A percentile compares a stretch with the other conserved stretches of the same genome.
Conservation (phyloP, 2,888 invertebrate genomes). For the Aplocera efformata region DNA sequence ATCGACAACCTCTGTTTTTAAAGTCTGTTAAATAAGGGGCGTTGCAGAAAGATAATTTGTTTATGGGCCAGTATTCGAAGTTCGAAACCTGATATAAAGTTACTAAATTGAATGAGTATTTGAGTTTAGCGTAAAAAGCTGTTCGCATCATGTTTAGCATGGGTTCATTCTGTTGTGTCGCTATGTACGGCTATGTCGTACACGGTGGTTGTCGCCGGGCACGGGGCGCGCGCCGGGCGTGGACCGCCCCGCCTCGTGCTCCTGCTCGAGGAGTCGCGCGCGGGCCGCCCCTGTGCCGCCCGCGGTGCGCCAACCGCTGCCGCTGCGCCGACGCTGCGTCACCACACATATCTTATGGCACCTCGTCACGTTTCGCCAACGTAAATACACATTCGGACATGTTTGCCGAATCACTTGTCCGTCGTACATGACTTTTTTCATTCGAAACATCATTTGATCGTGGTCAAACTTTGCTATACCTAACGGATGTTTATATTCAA, state of each 20-base stretch:
- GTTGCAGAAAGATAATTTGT: too few relatives aligned
- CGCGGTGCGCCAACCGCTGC: constrained; percentile 27
- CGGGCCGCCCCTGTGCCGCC: constrained; percentile 47
- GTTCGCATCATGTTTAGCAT: constrained; percentile 7
- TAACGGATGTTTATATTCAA: too few relatives aligned
- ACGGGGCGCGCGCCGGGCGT: constrained; percentile 64
- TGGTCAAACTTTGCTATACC: too few relatives aligned
- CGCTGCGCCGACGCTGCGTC: constrained; percentile 40
- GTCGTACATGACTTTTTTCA: too few relatives aligned
- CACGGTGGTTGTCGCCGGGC: constrained; percentile 42
- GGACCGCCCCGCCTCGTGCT: constrained; percentile 75
- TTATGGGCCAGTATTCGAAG: too few relatives aligned
- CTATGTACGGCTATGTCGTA: constrained; percentile 26
- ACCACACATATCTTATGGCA: constrained; percentile 37
- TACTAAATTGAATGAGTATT: constrained; percentile 13
- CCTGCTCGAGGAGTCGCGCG: constrained; percentile 72
- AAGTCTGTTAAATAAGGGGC: too few relatives aligned
- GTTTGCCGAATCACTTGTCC: too few relatives aligned
- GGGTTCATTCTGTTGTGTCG: constrained; percentile 7
- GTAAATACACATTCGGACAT: neutral
- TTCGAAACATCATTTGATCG: too few relatives aligned
- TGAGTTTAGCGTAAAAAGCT: constrained; percentile 13
- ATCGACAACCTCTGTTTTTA: too few relatives aligned
- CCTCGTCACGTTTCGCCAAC: constrained; percentile 14
- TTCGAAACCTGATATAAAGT: too few relatives aligned